These are phyloP conservation scores for Drosophila greeni DNA, from an alignment of 2,888 invertebrate species.

Conservation along the genomic window DNA sequence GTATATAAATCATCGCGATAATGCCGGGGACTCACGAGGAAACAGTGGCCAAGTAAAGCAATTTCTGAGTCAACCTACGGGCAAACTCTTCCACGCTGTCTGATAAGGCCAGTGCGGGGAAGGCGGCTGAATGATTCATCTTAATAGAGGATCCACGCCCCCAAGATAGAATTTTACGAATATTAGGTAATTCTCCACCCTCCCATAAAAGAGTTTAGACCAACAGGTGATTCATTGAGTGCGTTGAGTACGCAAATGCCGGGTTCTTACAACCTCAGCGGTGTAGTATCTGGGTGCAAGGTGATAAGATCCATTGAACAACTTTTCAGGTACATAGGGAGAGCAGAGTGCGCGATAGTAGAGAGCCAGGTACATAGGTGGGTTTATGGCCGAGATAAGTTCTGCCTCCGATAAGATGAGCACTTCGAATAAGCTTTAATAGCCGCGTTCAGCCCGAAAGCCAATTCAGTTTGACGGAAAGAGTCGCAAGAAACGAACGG, in stretches of 20 bases:
- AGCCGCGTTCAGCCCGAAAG: constrained; percentile 33
- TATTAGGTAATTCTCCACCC: not conserved
- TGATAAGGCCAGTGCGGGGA: constrained; percentile 19
- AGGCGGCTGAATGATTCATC: constrained; percentile 21
- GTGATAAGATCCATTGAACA: constrained; percentile 38
- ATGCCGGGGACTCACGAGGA: constrained; percentile 52
- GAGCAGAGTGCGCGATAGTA: constrained; percentile 4
- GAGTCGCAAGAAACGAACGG: constrained; percentile 40
- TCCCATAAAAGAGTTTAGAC: not conserved
- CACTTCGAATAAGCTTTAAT: constrained; percentile 48
- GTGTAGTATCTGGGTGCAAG: constrained; percentile 34
- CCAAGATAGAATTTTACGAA: not conserved
- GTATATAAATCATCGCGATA: constrained; percentile 31
- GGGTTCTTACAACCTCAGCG: not conserved
- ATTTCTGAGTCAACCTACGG: constrained; percentile 10
- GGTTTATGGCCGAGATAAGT: constrained; percentile 33
- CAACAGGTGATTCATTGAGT: constrained; percentile 25
- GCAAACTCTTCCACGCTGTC: not conserved
- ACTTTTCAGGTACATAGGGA: constrained; percentile 20
- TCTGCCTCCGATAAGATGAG: constrained; percentile 21
- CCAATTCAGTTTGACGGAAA: constrained; percentile 44
- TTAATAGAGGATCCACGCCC: constrained; percentile 1
- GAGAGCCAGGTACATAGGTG: constrained; percentile 12
- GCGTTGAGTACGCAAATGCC: constrained; percentile 15
- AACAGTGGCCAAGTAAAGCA: not conserved